Evolutionary conservation across 2,888 invertebrate species (phyloP).

Genomic region (Lasioglossum zephyrum): DNA sequence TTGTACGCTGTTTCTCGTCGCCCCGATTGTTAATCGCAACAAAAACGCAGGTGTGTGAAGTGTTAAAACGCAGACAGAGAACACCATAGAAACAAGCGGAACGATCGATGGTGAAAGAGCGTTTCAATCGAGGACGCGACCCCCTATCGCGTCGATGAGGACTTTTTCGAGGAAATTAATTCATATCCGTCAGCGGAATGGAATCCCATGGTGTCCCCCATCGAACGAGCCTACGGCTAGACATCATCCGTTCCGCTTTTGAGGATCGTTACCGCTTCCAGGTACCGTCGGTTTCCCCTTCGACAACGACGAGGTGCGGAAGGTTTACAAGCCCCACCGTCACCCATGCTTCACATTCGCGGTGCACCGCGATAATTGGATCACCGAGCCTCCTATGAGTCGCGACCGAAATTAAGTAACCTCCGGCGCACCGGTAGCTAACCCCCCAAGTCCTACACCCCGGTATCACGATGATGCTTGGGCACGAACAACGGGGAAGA

Average conservation of each 20-base stretch:
- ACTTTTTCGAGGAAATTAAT: constrained; percentile 37
- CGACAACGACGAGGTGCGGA: constrained; percentile 15
- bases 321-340: constrained; percentile 25
- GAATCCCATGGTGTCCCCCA: constrained; percentile 29
- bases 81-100: neutral
- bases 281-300: constrained; percentile 17
- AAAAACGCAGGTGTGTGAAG: neutral
- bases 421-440: constrained; percentile 34
- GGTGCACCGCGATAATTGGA: constrained; percentile 69
- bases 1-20: too few relatives aligned
- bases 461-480: constrained; percentile 36
- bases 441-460: constrained; percentile 7
- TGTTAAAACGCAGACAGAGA: neutral
- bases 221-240: constrained; percentile 24
- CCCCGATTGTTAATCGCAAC: neutral
- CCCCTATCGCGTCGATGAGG: neutral
- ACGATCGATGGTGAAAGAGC: neutral
- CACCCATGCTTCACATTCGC: constrained; percentile 45
- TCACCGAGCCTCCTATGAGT: constrained; percentile 58
- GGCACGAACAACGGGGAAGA: constrained; percentile 50
- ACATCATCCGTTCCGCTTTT: constrained; percentile 60
- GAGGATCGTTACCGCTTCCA: constrained; percentile 61
- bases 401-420: constrained; percentile 68
- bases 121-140: neutral
- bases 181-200: constrained; percentile 57